A percentile compares a stretch with the other conserved stretches of the same genome.
phyloP scores from a whole-genome alignment of 2,113 vertebrate species.

The Edolisoma coerulescens region DNA sequence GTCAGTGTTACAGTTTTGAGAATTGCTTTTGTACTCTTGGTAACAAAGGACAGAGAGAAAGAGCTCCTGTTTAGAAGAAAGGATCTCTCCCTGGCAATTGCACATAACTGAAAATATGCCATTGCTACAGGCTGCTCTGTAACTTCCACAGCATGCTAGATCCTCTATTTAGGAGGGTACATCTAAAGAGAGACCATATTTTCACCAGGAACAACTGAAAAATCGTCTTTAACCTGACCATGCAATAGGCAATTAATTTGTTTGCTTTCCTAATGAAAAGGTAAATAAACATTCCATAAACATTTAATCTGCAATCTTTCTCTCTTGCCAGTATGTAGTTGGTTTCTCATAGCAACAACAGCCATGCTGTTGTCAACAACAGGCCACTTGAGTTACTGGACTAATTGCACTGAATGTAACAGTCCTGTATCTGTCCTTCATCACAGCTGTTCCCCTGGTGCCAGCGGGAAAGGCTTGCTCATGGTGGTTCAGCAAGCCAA shows the following conservation, averaged over 20 bases:
- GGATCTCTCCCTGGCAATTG: neutral
- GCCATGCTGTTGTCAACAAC: neutral
- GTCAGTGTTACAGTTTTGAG: neutral
- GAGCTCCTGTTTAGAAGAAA: neutral
- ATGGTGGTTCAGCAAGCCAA: neutral
- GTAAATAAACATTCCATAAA: slow-evolving; percentile 15
- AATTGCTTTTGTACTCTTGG: neutral
- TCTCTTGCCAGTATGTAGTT: neutral
- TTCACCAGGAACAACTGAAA: neutral
- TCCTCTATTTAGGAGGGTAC: neutral
- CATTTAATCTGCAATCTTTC: neutral
- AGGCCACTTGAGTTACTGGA: neutral
- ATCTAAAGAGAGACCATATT: neutral
- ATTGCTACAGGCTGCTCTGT: neutral
- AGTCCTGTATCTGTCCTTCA: neutral
- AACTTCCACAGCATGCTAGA: neutral
- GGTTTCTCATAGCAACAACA: slow-evolving; percentile 33
- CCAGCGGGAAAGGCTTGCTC: neutral
- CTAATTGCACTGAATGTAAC: neutral
- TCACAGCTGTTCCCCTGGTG: neutral
- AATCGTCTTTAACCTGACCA: neutral
- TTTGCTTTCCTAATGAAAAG: neutral
- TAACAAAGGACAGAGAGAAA: neutral
- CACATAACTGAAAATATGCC: neutral
- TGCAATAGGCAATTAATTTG: neutral